Evolutionary conservation across 2,113 vertebrate genomes (phyloP), one percentile per base, ranked within the genome.

Genomic region (Carassius gibelio): DNA sequence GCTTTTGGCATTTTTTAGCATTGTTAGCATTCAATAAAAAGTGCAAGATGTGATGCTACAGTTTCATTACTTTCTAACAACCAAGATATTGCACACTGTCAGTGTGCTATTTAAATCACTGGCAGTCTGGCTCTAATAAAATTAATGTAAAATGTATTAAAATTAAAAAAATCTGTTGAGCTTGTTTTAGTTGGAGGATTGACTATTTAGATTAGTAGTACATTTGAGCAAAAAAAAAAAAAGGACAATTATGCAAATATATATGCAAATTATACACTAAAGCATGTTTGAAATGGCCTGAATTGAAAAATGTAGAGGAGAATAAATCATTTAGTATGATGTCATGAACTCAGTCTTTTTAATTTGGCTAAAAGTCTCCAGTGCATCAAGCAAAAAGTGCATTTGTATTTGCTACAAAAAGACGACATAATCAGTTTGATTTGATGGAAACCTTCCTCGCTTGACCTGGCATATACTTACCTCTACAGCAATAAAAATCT

Each of bases 281-380:
- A 21, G 36, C 36, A 42, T 71, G 69, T 72, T 42, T 42, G 9
- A 72, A 72, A n/a, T 38, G 19, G 19, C 36, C 9, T 72, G 69
- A 42, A 72, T 11, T 72, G 17, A 42, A 71, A 42, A 42, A 71
- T 42, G 17, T 52, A 75, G 50, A 57, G 15, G 26, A 34, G 75
- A 42, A 42, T 42, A 21, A 72, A 2, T 8, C 4, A 72, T 57
- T 78, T n/a, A 38, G 30, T 8, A 6, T 61, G 19, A 78, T 78
- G 55, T 78, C 48, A 52, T 76, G 48, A 30, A 55, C 48, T 52
- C 42, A 50, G 2, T 52, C 45, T 48, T 59, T 61, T 78, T 42
- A 61, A 78, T 78, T 78, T 78, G 19, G 57, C 52, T 78, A 78
- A 61, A 78, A 38, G 76, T 78, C 52, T 78, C 34, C 19, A 61